phyloP scores from a whole-genome alignment of 2,888 invertebrate genomes.

The Caenorhabditis sulstoni region DNA sequence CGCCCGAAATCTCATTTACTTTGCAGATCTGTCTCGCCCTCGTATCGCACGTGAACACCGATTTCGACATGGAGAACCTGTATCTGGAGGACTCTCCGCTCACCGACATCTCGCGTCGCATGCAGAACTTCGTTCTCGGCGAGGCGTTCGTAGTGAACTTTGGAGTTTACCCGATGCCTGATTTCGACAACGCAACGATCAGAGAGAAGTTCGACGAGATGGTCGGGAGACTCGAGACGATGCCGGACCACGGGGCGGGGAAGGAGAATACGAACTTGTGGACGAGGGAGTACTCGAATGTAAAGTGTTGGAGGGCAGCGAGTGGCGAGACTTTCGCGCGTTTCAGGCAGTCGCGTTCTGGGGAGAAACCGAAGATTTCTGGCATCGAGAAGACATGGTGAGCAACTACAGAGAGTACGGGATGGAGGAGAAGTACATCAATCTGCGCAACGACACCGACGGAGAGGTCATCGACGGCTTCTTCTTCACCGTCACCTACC shows the following conservation, averaged over 20 bases:
- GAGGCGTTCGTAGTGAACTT: constrained; percentile 79
- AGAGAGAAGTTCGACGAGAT: constrained; percentile 72
- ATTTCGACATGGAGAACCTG: constrained; percentile 79
- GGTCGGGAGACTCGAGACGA: constrained; percentile 70
- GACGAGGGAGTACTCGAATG: constrained; percentile 74
- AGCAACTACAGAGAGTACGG: constrained; percentile 73
- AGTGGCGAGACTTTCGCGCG: too few relatives aligned
- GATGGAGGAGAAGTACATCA: constrained; percentile 67
- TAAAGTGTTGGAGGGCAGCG: too few relatives aligned
- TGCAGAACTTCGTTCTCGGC: constrained; percentile 77
- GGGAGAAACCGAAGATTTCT: constrained; percentile 75
- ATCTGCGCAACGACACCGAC: constrained; percentile 60
- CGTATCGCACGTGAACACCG: constrained; percentile 76
- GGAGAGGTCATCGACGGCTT: constrained; percentile 75
- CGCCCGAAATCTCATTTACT: too few relatives aligned
- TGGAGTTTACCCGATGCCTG: constrained; percentile 74
- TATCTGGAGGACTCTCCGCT: constrained; percentile 77
- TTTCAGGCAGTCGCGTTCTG: constrained; percentile 72
- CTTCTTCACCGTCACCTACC: constrained; percentile 76
- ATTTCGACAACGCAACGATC: constrained; percentile 72
- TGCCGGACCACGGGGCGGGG: constrained; percentile 71
- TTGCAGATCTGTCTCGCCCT: constrained; percentile 71
- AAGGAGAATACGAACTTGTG: constrained; percentile 73
- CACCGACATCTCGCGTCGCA: constrained; percentile 75
- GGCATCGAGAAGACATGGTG: constrained; percentile 69